A percentile compares a stretch with the other conserved stretches of the same genome.
These are phyloP conservation scores for Xiphophorus maculatus DNA, from an alignment of 2,113 vertebrate species.

Conservation along the genomic window DNA sequence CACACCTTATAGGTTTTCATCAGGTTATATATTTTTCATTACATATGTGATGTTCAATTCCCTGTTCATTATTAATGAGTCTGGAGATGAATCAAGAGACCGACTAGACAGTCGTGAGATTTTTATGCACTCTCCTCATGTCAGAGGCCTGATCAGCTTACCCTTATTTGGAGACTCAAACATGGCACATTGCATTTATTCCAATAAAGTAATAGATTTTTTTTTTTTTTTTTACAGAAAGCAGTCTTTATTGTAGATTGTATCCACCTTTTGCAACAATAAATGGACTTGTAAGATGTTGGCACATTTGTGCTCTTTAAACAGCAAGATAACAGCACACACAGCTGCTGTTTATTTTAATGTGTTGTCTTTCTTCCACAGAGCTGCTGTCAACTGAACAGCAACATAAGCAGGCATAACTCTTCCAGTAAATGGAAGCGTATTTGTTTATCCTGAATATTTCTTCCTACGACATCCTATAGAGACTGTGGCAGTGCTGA, in stretches of 20 bases:
- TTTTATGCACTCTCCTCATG: constrained; percentile 35
- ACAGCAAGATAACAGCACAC: background rate
- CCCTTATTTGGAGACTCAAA: constrained; percentile 47
- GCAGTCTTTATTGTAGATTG: background rate
- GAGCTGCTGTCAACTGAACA: background rate
- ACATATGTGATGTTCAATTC: constrained; percentile 67
- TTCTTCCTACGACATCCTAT: background rate
- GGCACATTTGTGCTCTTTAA: background rate
- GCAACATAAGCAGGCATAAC: too few species aligned
- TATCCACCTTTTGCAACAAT: background rate
- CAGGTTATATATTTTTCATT: constrained; percentile 69
- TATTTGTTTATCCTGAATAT: background rate
- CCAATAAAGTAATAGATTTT: background rate
- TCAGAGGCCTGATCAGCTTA: constrained; percentile 38
- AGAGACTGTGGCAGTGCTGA: background rate
- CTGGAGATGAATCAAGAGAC: constrained; percentile 40
- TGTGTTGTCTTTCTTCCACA: background rate
- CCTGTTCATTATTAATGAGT: constrained; percentile 63
- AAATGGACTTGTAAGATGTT: background rate
- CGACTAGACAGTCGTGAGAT: constrained; percentile 44
- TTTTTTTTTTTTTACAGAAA: too few species aligned
- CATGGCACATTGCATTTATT: background rate
- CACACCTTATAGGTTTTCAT: constrained; percentile 46
- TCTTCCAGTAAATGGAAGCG: too few species aligned
- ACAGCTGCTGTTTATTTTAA: background rate